These are phyloP conservation scores for Epistrophe eligans DNA, from an alignment of 2,888 invertebrate genomes.

Conservation along the genomic window DNA sequence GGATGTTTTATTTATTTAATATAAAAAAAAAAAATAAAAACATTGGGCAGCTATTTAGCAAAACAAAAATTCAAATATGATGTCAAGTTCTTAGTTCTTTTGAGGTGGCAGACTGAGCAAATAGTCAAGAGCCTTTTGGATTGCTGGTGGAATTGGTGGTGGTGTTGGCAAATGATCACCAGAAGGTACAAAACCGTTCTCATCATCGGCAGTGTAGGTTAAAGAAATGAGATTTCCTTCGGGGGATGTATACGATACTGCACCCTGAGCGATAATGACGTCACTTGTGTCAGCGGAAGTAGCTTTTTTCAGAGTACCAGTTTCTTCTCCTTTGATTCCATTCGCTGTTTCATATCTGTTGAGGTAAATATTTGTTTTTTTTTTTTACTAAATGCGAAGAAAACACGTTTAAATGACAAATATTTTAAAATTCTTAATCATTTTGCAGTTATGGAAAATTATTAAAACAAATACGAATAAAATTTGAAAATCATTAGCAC, in stretches of 20 bases:
- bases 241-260: slow-evolving; percentile 88
- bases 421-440: not conserved
- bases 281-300: slow-evolving; percentile 88
- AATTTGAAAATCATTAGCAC: slow-evolving; percentile 1
- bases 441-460: not conserved
- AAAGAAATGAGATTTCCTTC: slow-evolving; percentile 89
- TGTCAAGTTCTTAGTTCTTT: slow-evolving; percentile 69
- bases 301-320: slow-evolving; percentile 90
- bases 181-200: slow-evolving; percentile 86
- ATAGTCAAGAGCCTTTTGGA: slow-evolving; percentile 90
- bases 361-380: slow-evolving; percentile 4
- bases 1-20: slow-evolving; percentile 38
- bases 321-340: slow-evolving; percentile 91
- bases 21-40: slow-evolving; percentile 41
- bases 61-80: slow-evolving; percentile 1
- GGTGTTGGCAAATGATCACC: slow-evolving; percentile 91
- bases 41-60: slow-evolving; percentile 63
- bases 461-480: slow-evolving; percentile 19
- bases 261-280: slow-evolving; percentile 88
- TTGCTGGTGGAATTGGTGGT: slow-evolving; percentile 90
- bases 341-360: slow-evolving; percentile 92
- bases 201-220: slow-evolving; percentile 89
- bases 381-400: not conserved
- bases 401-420: not conserved
- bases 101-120: slow-evolving; percentile 87